These are phyloP conservation scores for Hafferia zeledoni DNA, from an alignment of 2,797 vertebrate genomes.

Conservation along the genomic window DNA sequence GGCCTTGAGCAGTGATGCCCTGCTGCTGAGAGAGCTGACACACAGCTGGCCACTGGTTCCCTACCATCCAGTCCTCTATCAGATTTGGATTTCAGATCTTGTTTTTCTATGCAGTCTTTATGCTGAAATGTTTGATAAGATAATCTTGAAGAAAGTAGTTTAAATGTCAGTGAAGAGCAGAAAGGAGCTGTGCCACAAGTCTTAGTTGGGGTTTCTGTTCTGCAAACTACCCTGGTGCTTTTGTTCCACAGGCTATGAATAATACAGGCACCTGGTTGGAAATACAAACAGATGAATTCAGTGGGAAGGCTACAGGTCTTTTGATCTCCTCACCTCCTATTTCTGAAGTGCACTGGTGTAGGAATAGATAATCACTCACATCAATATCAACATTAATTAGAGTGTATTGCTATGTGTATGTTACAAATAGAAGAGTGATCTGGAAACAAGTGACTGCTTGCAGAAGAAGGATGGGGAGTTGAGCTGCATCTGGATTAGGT, in stretches of 20 bases:
- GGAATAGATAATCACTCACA: background rate
- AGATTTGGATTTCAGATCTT: background rate
- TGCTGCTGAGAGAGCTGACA: background rate
- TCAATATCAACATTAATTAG: background rate
- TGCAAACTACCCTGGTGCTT: background rate
- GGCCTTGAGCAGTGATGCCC: background rate
- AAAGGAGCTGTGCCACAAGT: background rate
- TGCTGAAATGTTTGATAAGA: background rate
- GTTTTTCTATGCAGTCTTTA: background rate
- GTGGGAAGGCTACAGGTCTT: background rate
- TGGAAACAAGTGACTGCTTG: background rate
- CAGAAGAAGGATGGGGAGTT: background rate
- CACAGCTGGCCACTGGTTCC: background rate
- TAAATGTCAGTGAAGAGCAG: background rate
- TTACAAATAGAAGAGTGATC: background rate
- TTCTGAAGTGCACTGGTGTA: background rate
- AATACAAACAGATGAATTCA: background rate
- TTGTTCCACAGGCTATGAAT: background rate
- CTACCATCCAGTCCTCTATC: background rate
- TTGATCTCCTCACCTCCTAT: background rate
- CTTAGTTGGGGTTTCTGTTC: background rate
- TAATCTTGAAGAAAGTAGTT: background rate
- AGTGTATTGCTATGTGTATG: fast-evolving
- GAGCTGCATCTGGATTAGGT: background rate
- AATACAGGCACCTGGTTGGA: background rate